Percentiles rank a stretch among this genome's conserved stretches.
phyloP scores from a whole-genome alignment of 37 sponge, comb jelly and placozoan genomes.

The Corticium candelabrum region DNA sequence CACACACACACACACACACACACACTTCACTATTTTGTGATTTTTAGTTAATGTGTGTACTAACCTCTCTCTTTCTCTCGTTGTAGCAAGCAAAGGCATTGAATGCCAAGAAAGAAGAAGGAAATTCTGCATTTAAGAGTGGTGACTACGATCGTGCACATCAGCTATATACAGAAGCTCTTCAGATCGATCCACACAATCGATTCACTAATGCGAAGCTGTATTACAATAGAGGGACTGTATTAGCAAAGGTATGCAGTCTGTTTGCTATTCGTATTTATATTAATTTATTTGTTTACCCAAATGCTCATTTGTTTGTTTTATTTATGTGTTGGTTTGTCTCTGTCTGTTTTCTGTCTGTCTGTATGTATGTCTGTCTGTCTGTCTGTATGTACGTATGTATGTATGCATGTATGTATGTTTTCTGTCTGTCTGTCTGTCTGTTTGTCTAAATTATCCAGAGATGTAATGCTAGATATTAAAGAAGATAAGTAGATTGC shows the following conservation, averaged over 20 bases:
- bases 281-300: background rate
- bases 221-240: constrained; percentile 83
- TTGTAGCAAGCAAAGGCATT: constrained; percentile 62
- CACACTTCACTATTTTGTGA: too few relatives aligned
- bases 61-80: background rate
- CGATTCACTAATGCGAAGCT: constrained; percentile 81
- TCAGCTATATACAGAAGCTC: constrained; percentile 71
- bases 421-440: too few relatives aligned
- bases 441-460: too few relatives aligned
- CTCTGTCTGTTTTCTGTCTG: too few relatives aligned
- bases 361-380: too few relatives aligned
- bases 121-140: constrained; percentile 54
- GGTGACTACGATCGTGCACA: constrained; percentile 51
- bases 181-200: constrained; percentile 79
- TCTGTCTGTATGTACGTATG: background rate
- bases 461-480: too few relatives aligned
- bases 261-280: background rate
- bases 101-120: constrained; percentile 74
- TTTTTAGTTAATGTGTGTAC: constrained; percentile 11
- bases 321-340: too few relatives aligned
- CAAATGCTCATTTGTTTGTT: too few relatives aligned
- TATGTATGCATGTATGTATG: too few relatives aligned
- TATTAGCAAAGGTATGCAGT: constrained; percentile 53
- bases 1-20: too few relatives aligned
- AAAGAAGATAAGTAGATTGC: too few relatives aligned